Percentiles rank a stretch among this genome's conserved stretches.
These are phyloP conservation scores for Pycnonotus jocosus DNA, from an alignment of 2,113 vertebrate genomes.

Conservation along the genomic window DNA sequence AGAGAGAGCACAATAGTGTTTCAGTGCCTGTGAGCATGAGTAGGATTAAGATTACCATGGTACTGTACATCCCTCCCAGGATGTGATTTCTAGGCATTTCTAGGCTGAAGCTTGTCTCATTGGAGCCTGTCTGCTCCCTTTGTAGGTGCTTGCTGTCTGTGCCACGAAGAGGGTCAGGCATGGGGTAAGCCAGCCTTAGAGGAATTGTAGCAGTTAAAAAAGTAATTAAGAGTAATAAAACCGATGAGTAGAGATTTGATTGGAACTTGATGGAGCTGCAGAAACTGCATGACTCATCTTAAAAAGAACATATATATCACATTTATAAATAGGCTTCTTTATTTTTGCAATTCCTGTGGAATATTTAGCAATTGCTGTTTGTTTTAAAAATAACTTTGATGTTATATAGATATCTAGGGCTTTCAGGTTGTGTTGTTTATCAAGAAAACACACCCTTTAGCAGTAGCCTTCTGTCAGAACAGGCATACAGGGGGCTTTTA, in stretches of 20 bases:
- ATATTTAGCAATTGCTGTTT: constrained; percentile 9
- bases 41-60: neutral
- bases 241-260: neutral
- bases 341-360: neutral
- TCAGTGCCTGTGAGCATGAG: neutral
- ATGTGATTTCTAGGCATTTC: neutral
- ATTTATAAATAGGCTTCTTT: constrained; percentile 1
- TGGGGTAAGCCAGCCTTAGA: neutral
- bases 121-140: neutral
- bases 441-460: neutral
- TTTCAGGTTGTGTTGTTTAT: neutral
- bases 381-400: constrained; percentile 1
- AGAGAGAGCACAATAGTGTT: neutral
- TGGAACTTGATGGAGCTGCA: neutral
- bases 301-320: neutral
- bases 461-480: neutral
- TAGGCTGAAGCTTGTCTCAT: neutral
- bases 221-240: neutral
- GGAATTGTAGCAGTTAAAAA: neutral
- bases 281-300: neutral
- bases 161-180: neutral
- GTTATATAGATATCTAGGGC: neutral
- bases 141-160: neutral
- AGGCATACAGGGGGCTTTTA: neutral
- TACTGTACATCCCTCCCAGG: neutral